Percentiles rank a stretch among this genome's conserved stretches.
Evolutionary conservation across 2,888 invertebrate genomes (phyloP).

Genomic region (Synergus itoensis): DNA sequence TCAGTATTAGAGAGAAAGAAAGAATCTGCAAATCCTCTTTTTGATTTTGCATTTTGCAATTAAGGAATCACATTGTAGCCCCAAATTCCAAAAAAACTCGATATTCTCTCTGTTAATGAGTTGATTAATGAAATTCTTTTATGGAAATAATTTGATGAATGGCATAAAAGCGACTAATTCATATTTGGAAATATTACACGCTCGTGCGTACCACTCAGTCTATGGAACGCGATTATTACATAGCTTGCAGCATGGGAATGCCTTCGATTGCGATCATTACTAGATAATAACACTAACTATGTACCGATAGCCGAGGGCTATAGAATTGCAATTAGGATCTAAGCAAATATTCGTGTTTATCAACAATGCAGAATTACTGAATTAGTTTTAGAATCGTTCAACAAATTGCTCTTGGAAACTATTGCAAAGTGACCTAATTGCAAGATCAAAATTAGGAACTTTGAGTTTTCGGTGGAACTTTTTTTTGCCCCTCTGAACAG

Average conservation of each 20-base stretch:
- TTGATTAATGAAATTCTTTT: neutral
- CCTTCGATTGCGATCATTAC: slow-evolving; percentile 56
- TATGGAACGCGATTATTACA: slow-evolving; percentile 72
- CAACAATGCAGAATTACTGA: neutral
- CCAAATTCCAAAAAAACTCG: neutral
- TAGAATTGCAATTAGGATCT: neutral
- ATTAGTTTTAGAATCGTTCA: neutral
- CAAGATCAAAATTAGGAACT: too few relatives aligned
- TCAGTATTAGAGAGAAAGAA: too few relatives aligned
- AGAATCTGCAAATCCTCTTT: neutral
- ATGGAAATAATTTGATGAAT: neutral
- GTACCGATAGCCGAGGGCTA: neutral
- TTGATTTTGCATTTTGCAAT: neutral
- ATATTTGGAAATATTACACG: neutral
- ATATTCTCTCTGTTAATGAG: neutral
- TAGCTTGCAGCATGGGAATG: slow-evolving; percentile 60
- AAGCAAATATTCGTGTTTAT: neutral
- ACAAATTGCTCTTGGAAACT: neutral
- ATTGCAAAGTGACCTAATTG: too few relatives aligned
- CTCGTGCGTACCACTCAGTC: slow-evolving; percentile 7
- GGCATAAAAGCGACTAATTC: slow-evolving; percentile 4
- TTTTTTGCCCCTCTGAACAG: too few relatives aligned
- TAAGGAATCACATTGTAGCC: neutral
- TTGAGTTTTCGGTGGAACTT: too few relatives aligned
- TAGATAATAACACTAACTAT: slow-evolving; percentile 49